Evolutionary conservation across 1,140 invertebrate species (phyloP), one percentile per base, ranked within the genome.

Genomic region (Akabosia matsudoensis): DNA sequence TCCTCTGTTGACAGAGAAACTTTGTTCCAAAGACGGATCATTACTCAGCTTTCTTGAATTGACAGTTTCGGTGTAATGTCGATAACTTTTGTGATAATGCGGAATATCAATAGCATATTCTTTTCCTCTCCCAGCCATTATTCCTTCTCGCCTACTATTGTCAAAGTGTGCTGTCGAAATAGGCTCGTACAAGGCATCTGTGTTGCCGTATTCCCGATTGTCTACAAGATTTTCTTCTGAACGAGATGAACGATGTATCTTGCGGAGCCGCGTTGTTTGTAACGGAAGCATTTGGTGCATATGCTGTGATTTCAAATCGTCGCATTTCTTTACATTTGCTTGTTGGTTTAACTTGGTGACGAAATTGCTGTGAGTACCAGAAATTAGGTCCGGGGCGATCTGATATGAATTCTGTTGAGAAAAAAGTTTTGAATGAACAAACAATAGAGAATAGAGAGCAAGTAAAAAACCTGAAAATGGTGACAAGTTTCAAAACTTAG

Each of bases 321-420:
- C 37, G 7, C 37, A 18, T 45, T 45, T 45, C 18, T 10, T 45
- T 18, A 45, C 28, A 52, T n/a, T 51, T 31, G 7, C 67, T 24
- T 14, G 67, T 56, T 56, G 51, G 10, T 16, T 34, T 51, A n/a
- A n/a, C n/a, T n/a, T n/a, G n/a, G n/a, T n/a, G n/a, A n/a, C n/a
- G n/a, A n/a, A n/a, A n/a, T 28, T 54, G 52, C 76, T 54, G 14
- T 75, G 74, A n/a, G 78, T 76, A 34, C 72, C 78, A 22, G 74
- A 61, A 28, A 79, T 79, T 26, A 79, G 73, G 51, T 79, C 78
- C 7, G 78, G 78, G 18, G 78, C 70, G n/a, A n/a, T n/a, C 3
- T 74, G 61, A 33, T 76, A 74, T 13, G 72, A 24, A 52, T 31
- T 70, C 78, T 79, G 45, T 13, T 13, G 7, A 7, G 31, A 18